phyloP scores from a whole-genome alignment of 2,797 vertebrate genomes.

The Xiphorhynchus erythropygius region DNA sequence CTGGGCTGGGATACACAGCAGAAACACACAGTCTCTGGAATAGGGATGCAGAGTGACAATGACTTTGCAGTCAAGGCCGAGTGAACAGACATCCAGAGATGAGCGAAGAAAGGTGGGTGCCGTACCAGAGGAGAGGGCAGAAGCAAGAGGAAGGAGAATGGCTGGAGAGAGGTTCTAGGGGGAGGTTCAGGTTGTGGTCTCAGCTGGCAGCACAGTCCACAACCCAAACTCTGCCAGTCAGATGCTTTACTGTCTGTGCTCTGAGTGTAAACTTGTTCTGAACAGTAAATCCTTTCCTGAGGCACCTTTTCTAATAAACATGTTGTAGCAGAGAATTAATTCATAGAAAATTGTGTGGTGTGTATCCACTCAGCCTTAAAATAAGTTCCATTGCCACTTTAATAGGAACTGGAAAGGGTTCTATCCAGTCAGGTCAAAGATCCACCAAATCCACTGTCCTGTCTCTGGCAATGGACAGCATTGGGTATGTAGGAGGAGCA shows the following conservation, averaged over 20 bases:
- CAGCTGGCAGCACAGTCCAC: too few species aligned
- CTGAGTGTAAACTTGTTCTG: not conserved
- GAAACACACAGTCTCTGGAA: not conserved
- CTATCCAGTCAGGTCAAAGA: not conserved
- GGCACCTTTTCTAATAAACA: not conserved
- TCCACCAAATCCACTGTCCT: not conserved
- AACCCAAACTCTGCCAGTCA: not conserved
- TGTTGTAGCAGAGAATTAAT: not conserved
- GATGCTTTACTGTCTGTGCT: not conserved
- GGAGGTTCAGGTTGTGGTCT: not conserved
- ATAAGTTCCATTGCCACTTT: not conserved
- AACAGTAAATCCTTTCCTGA: not conserved
- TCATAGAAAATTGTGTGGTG: accelerated
- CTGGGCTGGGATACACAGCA: accelerated
- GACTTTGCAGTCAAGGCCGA: not conserved
- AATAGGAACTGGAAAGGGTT: not conserved
- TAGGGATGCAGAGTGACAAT: not conserved
- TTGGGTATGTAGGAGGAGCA: not conserved
- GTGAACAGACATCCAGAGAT: not conserved
- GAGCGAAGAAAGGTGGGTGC: not conserved
- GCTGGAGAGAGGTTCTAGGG: not conserved
- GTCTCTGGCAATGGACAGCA: not conserved
- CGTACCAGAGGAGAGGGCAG: not conserved
- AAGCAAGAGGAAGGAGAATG: not conserved
- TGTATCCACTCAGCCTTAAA: not conserved